Conservation (phyloP, 92 coral and sea anemone species). For the Phenganax marumi region DNA sequence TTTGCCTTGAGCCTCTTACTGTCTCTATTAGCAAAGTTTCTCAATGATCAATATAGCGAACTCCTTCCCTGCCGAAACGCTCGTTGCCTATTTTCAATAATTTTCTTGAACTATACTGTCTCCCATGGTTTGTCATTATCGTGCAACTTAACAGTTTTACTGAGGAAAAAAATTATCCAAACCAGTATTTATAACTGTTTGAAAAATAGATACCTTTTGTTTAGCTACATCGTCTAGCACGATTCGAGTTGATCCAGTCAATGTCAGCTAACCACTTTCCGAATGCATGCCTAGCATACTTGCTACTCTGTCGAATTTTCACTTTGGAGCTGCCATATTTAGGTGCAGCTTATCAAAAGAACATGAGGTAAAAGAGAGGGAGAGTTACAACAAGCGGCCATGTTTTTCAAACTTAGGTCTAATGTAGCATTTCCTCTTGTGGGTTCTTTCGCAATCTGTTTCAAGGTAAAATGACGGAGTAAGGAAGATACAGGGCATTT, state of each 20-base stretch:
- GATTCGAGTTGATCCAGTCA: too few species aligned
- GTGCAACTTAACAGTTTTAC: constrained; percentile 9
- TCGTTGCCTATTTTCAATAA: too few species aligned
- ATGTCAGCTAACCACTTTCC: too few species aligned
- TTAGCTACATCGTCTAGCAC: too few species aligned
- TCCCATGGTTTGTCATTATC: constrained; percentile 43
- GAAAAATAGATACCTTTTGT: neutral
- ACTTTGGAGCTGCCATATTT: neutral
- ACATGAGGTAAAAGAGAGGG: neutral
- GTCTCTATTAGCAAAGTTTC: constrained; percentile 17
- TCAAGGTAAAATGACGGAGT: constrained; percentile 1
- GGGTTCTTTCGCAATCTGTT: constrained; percentile 9
- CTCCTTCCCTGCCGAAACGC: constrained; percentile 21
- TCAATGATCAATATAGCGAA: constrained; percentile 10
- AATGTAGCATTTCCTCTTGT: constrained; percentile 1
- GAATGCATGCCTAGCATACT: too few species aligned
- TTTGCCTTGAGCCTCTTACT: constrained; percentile 12
- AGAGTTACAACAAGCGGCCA: neutral
- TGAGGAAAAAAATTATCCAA: constrained; percentile 27
- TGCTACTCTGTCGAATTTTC: constrained; percentile 2
- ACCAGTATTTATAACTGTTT: neutral
- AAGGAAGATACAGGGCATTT: neutral
- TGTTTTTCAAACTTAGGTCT: constrained; percentile 4
- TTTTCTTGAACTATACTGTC: constrained; percentile 23
- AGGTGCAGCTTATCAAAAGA: neutral